Conservation (phyloP, 2,113 vertebrate species). For the Mobula hypostoma region DNA sequence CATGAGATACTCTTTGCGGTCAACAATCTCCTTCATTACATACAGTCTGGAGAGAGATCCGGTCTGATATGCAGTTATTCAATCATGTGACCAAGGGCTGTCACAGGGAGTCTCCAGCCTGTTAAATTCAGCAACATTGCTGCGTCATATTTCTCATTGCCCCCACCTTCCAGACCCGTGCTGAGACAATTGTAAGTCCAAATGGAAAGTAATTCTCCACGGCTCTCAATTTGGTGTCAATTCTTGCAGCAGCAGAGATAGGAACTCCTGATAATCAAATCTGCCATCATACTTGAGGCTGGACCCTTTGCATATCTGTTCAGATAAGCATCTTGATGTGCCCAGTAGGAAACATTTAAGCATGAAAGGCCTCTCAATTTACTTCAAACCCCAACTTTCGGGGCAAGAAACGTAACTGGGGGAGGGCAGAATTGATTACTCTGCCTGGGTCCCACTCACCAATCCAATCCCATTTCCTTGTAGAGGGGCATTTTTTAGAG, state of each 20-base stretch:
- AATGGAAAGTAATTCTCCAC: too few relatives aligned
- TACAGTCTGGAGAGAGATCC: neutral
- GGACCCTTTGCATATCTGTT: neutral
- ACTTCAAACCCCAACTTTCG: neutral
- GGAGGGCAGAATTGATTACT: neutral
- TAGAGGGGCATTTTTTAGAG: too few relatives aligned
- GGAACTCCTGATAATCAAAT: neutral
- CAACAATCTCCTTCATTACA: neutral
- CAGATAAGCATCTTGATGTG: neutral
- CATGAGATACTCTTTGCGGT: neutral
- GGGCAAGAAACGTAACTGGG: too few relatives aligned
- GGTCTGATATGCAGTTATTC: neutral
- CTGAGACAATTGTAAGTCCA: too few relatives aligned
- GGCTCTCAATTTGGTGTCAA: too few relatives aligned
- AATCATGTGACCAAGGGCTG: neutral
- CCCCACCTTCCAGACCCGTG: neutral
- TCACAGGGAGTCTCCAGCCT: neutral
- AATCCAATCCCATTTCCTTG: neutral
- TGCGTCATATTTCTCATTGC: neutral
- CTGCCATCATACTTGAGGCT: neutral
- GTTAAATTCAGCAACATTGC: neutral
- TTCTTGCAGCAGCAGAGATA: too few relatives aligned
- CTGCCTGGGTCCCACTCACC: neutral
- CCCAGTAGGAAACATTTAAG: neutral
- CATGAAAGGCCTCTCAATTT: neutral